Conservation (phyloP, 2,113 vertebrate genomes). For the Isurus oxyrinchus region DNA sequence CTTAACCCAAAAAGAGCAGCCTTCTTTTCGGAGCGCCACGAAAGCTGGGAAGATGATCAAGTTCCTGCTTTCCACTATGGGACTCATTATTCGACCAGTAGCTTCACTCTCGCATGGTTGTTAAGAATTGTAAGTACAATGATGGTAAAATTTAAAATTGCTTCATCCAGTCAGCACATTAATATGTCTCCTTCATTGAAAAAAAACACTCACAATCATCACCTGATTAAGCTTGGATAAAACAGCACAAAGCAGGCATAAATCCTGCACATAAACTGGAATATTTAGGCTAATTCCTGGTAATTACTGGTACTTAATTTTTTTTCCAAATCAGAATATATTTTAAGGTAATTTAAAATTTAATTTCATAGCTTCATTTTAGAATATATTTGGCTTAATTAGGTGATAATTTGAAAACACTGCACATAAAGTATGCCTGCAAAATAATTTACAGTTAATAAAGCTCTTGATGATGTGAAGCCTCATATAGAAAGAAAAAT, state of each 20-base stretch:
- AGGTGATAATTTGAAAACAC: constrained; percentile 34
- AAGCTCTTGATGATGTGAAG: constrained; percentile 13
- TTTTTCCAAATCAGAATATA: constrained; percentile 35
- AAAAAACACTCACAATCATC: constrained; percentile 56
- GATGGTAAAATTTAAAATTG: constrained; percentile 57
- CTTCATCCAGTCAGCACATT: constrained; percentile 53
- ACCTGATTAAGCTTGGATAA: constrained; percentile 73
- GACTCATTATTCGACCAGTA: constrained; percentile 95
- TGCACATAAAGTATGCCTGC: constrained; percentile 22
- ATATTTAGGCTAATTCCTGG: constrained; percentile 64
- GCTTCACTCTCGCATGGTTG: constrained; percentile 88
- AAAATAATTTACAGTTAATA: constrained; percentile 35
- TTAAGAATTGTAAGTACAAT: constrained; percentile 81
- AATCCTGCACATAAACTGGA: constrained; percentile 69
- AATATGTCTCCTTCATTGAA: constrained; percentile 29
- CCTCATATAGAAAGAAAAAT: constrained; percentile 21
- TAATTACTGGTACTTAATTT: constrained; percentile 52
- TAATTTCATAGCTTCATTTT: constrained; percentile 24
- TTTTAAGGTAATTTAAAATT: constrained; percentile 34
- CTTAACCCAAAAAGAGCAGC: constrained; percentile 95
- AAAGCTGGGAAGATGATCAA: constrained; percentile 95
- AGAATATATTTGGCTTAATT: constrained; percentile 24
- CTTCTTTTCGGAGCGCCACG: constrained; percentile 84
- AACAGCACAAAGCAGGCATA: constrained; percentile 60
- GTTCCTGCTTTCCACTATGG: constrained; percentile 98